Conservation (phyloP, 1,140 invertebrate species). For the Drosophila ercepeae region DNA sequence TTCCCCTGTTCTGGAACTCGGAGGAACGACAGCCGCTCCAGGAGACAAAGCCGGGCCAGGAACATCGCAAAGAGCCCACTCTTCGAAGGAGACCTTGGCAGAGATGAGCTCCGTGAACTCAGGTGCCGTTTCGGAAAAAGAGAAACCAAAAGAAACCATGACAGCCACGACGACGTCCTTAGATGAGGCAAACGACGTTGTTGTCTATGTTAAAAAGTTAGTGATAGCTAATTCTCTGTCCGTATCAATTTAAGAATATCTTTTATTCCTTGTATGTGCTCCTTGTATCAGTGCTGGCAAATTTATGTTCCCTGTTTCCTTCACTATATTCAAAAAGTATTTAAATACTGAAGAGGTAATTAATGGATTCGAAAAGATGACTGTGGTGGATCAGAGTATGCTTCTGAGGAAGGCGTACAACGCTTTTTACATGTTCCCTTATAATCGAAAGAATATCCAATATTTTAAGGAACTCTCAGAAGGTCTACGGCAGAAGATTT, state of each 20-base stretch:
- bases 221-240: background rate
- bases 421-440: slow-evolving; percentile 23
- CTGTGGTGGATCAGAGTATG: background rate
- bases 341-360: background rate
- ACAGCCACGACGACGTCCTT: background rate
- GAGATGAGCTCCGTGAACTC: background rate
- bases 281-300: background rate
- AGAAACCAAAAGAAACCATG: background rate
- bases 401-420: slow-evolving; percentile 11
- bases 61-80: background rate
- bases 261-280: no score
- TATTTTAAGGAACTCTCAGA: background rate
- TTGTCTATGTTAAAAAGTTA: background rate
- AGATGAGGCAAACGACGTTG: background rate
- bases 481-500: background rate
- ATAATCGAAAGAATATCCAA: background rate
- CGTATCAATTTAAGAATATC: no score
- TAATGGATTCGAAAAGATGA: background rate
- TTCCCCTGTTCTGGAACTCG: no score
- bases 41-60: no score
- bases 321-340: background rate
- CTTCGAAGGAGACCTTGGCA: background rate
- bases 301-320: slow-evolving; percentile 18
- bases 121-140: no score
- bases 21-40: no score